Conservation (phyloP, 2,113 vertebrate genomes). For the Gallinago undulata region DNA sequence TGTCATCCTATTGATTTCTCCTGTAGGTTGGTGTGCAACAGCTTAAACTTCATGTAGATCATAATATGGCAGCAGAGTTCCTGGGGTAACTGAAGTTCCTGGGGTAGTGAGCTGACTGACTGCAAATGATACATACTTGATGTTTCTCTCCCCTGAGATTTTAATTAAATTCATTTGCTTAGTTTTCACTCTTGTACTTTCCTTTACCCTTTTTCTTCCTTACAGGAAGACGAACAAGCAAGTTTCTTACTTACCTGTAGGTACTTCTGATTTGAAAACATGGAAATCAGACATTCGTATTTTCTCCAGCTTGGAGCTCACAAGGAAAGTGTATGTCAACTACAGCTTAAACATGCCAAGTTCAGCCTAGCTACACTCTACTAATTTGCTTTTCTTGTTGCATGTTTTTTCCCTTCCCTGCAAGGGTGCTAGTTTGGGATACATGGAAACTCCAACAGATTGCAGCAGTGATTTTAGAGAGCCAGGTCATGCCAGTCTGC, state of each 20-base stretch:
- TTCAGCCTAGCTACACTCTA: not conserved
- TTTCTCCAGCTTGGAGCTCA: not conserved
- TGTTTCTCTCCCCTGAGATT: not conserved
- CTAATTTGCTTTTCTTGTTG: not conserved
- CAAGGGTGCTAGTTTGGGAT: not conserved
- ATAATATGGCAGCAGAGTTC: not conserved
- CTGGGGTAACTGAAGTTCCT: not conserved
- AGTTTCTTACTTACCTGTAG: not conserved
- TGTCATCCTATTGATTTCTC: not conserved
- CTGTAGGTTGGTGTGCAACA: not conserved
- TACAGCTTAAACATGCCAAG: not conserved
- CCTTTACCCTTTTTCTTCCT: not conserved
- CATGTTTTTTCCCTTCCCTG: not conserved
- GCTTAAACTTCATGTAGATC: not conserved
- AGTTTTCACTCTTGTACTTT: not conserved
- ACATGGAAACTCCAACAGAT: conserved; percentile 30
- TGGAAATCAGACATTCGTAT: not conserved
- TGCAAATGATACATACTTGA: not conserved
- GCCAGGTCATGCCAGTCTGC: conserved; percentile 70
- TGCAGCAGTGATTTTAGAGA: conserved; percentile 75
- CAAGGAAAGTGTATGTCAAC: not conserved
- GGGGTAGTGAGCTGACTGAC: not conserved
- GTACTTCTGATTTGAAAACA: not conserved
- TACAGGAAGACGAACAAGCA: not conserved
- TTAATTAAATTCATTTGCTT: not conserved